phyloP scores from a whole-genome alignment of 64 coral and sea anemone genomes.

The Cladopsammia gracilis region DNA sequence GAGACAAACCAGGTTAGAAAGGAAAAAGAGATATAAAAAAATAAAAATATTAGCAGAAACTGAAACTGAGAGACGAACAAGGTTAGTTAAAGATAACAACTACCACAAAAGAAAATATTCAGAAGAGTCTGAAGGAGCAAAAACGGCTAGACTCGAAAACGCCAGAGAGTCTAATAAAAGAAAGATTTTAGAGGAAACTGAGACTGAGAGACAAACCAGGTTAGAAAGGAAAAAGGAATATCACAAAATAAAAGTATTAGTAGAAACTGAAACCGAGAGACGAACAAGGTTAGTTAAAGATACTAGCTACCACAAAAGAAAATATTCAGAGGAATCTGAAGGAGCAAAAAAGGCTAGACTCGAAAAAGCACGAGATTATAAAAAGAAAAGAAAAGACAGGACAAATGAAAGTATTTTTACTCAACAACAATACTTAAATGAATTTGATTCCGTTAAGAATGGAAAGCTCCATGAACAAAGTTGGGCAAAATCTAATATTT shows the following conservation, averaged over 20 bases:
- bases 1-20: conserved; percentile 21
- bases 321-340: conserved; percentile 34
- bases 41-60: not conserved
- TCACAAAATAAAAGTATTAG: not conserved
- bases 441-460: conserved; percentile 26
- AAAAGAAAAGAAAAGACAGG: not conserved
- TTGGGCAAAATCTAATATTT: conserved; percentile 42
- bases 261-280: conserved; percentile 14
- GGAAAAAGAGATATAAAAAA: not conserved
- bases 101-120: conserved; percentile 39
- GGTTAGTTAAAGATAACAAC: conserved; percentile 25
- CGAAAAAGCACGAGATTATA: not conserved
- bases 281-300: conserved; percentile 27
- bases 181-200: conserved; percentile 53
- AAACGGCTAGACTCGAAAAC: not conserved
- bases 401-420: conserved; percentile 4
- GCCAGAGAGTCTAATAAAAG: conserved; percentile 21
- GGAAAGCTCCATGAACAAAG: conserved; percentile 34
- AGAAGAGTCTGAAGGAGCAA: conserved; percentile 26
- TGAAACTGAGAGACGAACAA: conserved; percentile 3
- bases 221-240: conserved; percentile 8
- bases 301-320: conserved; percentile 32
- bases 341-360: conserved; percentile 1
- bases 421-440: conserved; percentile 44
- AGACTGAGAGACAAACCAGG: conserved; percentile 24